A percentile compares a stretch with the other conserved stretches of the same genome.
These are phyloP conservation scores for Bothrops jararaca DNA, from an alignment of 2,113 vertebrate genomes.

Conservation along the genomic window DNA sequence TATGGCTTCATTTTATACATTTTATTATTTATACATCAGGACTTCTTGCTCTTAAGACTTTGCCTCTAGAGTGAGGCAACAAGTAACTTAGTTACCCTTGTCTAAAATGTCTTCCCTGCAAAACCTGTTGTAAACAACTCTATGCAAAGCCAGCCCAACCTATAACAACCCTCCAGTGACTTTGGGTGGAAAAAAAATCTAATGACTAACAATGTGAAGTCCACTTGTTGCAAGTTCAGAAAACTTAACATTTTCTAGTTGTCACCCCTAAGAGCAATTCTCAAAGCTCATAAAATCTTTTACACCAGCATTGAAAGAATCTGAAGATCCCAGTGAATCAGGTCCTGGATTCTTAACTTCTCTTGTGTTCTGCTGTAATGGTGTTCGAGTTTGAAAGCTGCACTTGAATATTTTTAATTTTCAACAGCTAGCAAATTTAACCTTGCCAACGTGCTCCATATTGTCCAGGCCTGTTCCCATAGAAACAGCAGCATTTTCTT, in stretches of 20 bases:
- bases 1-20: not conserved
- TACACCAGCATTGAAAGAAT: not conserved
- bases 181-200: not conserved
- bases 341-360: not conserved
- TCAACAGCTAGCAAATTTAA: not conserved
- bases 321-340: not conserved
- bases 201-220: not conserved
- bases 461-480: slow-evolving; percentile 5
- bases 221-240: not conserved
- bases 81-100: not conserved
- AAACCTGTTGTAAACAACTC: not conserved
- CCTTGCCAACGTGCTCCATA: not conserved
- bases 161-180: not conserved
- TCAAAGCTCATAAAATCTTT: not conserved
- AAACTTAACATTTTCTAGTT: not conserved
- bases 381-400: not conserved
- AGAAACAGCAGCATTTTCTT: not conserved
- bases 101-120: not conserved
- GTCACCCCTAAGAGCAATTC: not conserved
- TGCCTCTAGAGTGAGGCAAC: too few species aligned
- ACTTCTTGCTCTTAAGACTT: not conserved
- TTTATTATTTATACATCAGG: not conserved
- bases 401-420: not conserved
- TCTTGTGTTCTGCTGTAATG: not conserved
- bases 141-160: not conserved